phyloP scores from a whole-genome alignment of 2,113 vertebrate genomes.

The Lucifuga dentata region DNA sequence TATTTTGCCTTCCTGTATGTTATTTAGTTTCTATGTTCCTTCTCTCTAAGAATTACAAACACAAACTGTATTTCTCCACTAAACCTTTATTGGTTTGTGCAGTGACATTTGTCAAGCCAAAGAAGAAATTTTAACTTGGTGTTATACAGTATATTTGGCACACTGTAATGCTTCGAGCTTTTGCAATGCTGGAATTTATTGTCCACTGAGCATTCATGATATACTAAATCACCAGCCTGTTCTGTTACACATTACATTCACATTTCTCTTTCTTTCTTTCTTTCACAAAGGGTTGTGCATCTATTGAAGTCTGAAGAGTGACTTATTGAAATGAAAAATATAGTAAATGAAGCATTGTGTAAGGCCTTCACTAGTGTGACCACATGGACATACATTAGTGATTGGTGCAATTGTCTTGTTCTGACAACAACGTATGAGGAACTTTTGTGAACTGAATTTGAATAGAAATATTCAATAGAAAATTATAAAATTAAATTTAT shows the following conservation, averaged over 20 bases:
- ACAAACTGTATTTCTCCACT: too few relatives aligned
- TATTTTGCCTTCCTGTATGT: too few relatives aligned
- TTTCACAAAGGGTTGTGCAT: conserved; percentile 7
- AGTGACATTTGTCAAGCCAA: conserved; percentile 31
- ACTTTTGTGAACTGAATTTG: not conserved
- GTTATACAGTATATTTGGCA: conserved; percentile 19
- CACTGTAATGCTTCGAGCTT: conserved; percentile 20
- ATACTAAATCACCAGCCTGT: conserved; percentile 8
- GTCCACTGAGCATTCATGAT: not conserved
- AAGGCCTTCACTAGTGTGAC: conserved; percentile 5
- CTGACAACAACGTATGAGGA: conserved; percentile 4
- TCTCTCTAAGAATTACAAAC: too few relatives aligned
- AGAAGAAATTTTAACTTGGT: conserved; percentile 2
- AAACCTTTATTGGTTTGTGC: conserved; percentile 12
- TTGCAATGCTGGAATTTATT: conserved; percentile 3
- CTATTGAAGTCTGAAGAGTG: conserved; percentile 23
- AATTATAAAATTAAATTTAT: too few relatives aligned
- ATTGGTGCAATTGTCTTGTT: not conserved
- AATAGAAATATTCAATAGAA: too few relatives aligned
- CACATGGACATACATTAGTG: conserved; percentile 4
- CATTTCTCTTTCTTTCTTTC: too few relatives aligned
- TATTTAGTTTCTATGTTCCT: too few relatives aligned
- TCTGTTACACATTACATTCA: conserved; percentile 39
- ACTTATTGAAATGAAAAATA: conserved; percentile 30
- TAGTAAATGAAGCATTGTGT: conserved; percentile 17